Percentiles rank a stretch among this genome's conserved stretches.
Conservation (phyloP, 1,140 invertebrate genomes). For the Drosophila lini region DNA sequence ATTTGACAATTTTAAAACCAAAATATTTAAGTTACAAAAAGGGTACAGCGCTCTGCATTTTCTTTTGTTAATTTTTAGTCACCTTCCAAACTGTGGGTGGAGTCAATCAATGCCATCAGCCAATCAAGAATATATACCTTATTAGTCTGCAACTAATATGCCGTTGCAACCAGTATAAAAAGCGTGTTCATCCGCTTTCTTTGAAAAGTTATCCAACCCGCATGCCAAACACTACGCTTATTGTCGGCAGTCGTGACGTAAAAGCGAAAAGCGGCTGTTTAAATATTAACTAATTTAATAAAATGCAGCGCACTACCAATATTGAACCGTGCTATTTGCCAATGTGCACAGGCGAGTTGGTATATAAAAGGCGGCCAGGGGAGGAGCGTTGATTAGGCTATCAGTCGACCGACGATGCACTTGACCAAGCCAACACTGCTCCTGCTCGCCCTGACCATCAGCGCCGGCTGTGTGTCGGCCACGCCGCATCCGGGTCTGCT, state of each 20-base stretch:
- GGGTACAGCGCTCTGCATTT: too few relatives aligned
- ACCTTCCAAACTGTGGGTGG: neutral
- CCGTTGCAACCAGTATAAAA: constrained; percentile 2
- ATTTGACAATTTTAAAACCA: too few relatives aligned
- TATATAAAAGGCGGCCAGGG: constrained; percentile 47
- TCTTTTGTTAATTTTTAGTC: too few relatives aligned
- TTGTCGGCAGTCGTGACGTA: constrained; percentile 7
- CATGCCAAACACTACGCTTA: neutral
- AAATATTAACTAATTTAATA: constrained; percentile 62
- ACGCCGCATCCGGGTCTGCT: constrained; percentile 16
- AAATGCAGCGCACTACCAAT: constrained; percentile 44
- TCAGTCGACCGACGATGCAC: constrained; percentile 42
- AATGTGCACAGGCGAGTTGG: neutral
- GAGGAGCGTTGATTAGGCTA: constrained; percentile 21
- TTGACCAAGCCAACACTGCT: constrained; percentile 54
- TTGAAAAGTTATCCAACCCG: constrained; percentile 29
- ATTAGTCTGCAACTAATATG: neutral
- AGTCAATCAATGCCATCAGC: neutral
- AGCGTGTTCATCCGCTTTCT: constrained; percentile 4
- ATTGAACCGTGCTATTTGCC: constrained; percentile 33
- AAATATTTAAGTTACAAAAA: too few relatives aligned
- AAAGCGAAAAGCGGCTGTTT: constrained; percentile 42
- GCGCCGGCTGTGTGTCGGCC: constrained; percentile 34
- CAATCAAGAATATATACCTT: neutral
- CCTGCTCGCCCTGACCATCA: constrained; percentile 49